phyloP scores from a whole-genome alignment of 2,113 vertebrate species.

The Burhinus bistriatus region DNA sequence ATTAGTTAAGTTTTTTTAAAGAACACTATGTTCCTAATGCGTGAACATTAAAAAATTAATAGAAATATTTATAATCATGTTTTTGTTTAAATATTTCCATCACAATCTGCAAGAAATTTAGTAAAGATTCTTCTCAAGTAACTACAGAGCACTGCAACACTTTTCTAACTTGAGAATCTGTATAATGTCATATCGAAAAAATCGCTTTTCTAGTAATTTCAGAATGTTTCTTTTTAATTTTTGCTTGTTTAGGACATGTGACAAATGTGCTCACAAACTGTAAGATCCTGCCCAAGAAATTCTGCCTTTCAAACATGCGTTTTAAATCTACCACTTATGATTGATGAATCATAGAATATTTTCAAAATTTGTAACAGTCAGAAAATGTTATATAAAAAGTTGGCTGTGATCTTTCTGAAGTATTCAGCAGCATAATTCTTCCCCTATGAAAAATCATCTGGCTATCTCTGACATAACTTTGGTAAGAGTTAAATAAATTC shows the following conservation, averaged over 20 bases:
- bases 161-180: neutral
- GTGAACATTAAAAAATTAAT: fast-evolving
- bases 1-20: neutral
- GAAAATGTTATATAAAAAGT: neutral
- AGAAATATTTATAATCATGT: neutral
- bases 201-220: neutral
- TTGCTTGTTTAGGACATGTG: neutral
- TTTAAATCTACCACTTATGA: neutral
- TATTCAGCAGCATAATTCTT: neutral
- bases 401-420: neutral
- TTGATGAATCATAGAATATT: neutral
- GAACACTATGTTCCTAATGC: neutral
- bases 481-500: neutral
- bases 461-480: neutral
- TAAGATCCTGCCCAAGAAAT: neutral
- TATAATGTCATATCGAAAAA: fast-evolving
- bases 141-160: neutral
- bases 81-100: neutral
- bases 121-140: neutral
- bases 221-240: neutral
- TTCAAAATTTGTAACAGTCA: neutral
- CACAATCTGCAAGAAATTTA: neutral
- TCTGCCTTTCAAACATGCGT: neutral
- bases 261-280: neutral
- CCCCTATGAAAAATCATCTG: neutral